phyloP scores from a whole-genome alignment of 2,888 invertebrate genomes.

The Erebia palarica region DNA sequence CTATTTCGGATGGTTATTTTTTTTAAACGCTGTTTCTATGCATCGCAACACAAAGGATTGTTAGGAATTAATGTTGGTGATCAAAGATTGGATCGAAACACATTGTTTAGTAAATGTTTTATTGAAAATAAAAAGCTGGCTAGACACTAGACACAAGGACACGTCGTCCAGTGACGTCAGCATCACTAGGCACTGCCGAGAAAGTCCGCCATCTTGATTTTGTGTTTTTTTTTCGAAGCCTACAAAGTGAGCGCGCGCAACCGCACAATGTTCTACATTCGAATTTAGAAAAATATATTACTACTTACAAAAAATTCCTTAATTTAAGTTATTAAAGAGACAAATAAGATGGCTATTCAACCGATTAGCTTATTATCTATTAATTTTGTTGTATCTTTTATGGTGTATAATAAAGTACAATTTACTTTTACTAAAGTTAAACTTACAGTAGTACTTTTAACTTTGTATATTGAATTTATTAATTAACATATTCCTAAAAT shows the following conservation, averaged over 20 bases:
- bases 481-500: neutral
- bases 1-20: too few relatives aligned
- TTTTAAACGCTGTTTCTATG: neutral
- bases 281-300: slow-evolving; percentile 46
- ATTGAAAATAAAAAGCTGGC: slow-evolving; percentile 51
- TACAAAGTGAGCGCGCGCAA: slow-evolving; percentile 72
- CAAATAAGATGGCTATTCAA: too few relatives aligned
- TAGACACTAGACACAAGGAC: slow-evolving; percentile 71
- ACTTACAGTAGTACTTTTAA: neutral
- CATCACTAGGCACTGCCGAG: slow-evolving; percentile 75
- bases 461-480: neutral
- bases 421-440: too few relatives aligned
- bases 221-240: slow-evolving; percentile 76
- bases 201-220: slow-evolving; percentile 79
- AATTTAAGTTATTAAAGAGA: neutral
- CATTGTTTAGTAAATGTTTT: slow-evolving; percentile 42
- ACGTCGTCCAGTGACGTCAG: slow-evolving; percentile 80
- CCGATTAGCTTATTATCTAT: too few relatives aligned
- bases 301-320: neutral
- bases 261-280: slow-evolving; percentile 57
- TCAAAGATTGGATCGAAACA: slow-evolving; percentile 38
- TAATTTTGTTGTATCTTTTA: too few relatives aligned
- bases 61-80: slow-evolving; percentile 40
- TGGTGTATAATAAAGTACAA: too few relatives aligned
- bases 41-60: slow-evolving; percentile 30